Percentiles rank a stretch among this genome's conserved stretches.
These are phyloP conservation scores for Myotis pilosus DNA, from an alignment of 2,797 vertebrate genomes.

Conservation along the genomic window DNA sequence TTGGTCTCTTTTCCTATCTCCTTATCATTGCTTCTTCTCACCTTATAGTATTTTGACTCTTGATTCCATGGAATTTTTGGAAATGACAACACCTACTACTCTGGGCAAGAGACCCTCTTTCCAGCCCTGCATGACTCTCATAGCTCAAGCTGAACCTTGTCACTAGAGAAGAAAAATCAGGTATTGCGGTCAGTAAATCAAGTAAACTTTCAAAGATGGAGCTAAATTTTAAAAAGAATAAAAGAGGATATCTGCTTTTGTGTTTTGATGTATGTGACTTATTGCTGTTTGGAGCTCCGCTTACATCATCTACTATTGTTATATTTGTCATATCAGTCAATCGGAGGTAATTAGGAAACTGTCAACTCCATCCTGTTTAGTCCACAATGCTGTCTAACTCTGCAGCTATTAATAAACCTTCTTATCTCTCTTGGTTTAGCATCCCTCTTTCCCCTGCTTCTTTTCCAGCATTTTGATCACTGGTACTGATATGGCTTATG, in stretches of 20 bases:
- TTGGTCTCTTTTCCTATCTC: neutral
- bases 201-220: slow-evolving; percentile 23
- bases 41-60: neutral
- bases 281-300: neutral
- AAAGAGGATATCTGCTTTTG: neutral
- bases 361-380: slow-evolving; percentile 16
- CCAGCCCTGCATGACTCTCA: neutral
- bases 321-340: slow-evolving; percentile 45
- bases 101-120: neutral
- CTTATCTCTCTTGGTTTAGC: slow-evolving; percentile 27
- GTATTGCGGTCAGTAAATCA: neutral
- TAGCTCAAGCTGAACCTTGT: neutral
- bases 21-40: neutral
- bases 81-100: neutral
- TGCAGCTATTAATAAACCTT: slow-evolving; percentile 58
- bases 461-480: slow-evolving; percentile 8
- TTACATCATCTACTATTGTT: slow-evolving; percentile 42
- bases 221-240: slow-evolving; percentile 15
- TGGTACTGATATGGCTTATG: neutral
- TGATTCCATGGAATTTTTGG: neutral
- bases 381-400: slow-evolving; percentile 19
- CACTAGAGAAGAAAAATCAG: slow-evolving; percentile 25
- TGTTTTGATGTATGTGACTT: slow-evolving; percentile 36
- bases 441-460: neutral
- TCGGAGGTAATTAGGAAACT: slow-evolving; percentile 52